These are phyloP conservation scores for Hippoglossus stenolepis DNA, from an alignment of 2,113 vertebrate species.

Conservation along the genomic window DNA sequence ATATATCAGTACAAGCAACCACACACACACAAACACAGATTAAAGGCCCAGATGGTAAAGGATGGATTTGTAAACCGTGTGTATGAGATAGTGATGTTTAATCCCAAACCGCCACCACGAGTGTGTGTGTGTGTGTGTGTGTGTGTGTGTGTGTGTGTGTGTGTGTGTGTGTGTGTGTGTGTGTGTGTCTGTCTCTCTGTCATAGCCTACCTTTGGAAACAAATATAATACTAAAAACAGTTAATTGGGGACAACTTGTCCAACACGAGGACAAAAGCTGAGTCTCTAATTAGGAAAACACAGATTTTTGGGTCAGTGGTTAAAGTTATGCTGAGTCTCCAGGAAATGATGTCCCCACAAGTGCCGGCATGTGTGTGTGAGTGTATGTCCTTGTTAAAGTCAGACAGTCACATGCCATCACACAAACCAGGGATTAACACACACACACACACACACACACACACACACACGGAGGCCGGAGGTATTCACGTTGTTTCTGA, in stretches of 20 bases:
- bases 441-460: conserved; percentile 17
- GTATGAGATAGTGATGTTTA: conserved; percentile 63
- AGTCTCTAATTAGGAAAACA: too few species aligned
- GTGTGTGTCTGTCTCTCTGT: conserved; percentile 28
- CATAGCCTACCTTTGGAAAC: neutral
- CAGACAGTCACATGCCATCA: conserved; percentile 64
- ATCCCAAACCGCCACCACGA: conserved; percentile 53
- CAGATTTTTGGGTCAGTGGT: neutral
- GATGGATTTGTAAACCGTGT: conserved; percentile 12
- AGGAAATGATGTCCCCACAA: neutral
- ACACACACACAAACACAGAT: conserved; percentile 4
- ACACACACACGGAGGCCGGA: conserved; percentile 12
- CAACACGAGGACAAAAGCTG: too few species aligned
- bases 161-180: conserved; percentile 37
- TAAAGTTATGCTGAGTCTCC: neutral
- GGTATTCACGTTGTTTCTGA: conserved; percentile 35
- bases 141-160: conserved; percentile 34
- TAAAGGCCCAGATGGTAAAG: conserved; percentile 7
- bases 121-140: conserved; percentile 34
- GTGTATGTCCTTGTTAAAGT: conserved; percentile 8
- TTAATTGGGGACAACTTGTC: too few species aligned
- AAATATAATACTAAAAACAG: neutral
- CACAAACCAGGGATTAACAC: conserved; percentile 61
- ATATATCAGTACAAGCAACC: conserved; percentile 4
- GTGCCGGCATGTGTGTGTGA: conserved; percentile 19